These are phyloP conservation scores for Leptobrachium leishanense DNA, from an alignment of 2,113 vertebrate species.

Conservation along the genomic window DNA sequence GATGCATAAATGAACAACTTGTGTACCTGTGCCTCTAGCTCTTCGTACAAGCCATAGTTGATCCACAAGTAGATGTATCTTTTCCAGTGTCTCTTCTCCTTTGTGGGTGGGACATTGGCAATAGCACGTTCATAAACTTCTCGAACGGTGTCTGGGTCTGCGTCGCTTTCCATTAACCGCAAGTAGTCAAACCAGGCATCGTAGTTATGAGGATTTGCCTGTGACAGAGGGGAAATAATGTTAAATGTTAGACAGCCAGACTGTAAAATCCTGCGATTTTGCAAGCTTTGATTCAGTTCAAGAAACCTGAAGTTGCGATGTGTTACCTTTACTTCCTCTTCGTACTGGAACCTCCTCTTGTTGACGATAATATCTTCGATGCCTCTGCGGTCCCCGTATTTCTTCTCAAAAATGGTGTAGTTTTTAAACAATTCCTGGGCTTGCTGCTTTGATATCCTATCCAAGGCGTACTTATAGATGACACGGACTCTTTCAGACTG, in stretches of 20 bases:
- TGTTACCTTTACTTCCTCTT: constrained; percentile 94
- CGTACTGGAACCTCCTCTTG: constrained; percentile 95
- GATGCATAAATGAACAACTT: not conserved
- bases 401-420: constrained; percentile 98
- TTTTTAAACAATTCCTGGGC: constrained; percentile 97
- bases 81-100: constrained; percentile 96
- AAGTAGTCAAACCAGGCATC: constrained; percentile 98
- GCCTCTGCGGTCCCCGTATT: constrained; percentile 91
- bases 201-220: constrained; percentile 97
- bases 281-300: not conserved
- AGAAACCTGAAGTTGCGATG: not conserved
- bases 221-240: not conserved
- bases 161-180: constrained; percentile 89
- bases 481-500: constrained; percentile 95
- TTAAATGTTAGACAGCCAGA: not conserved
- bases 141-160: constrained; percentile 78
- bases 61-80: constrained; percentile 97
- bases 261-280: not conserved
- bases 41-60: constrained; percentile 93
- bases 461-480: constrained; percentile 95
- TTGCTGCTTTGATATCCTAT: constrained; percentile 90
- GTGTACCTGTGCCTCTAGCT: constrained; percentile 90
- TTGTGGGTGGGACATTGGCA: constrained; percentile 87
- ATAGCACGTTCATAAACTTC: constrained; percentile 96
- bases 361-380: constrained; percentile 98